Evolutionary conservation across 2,113 vertebrate genomes (phyloP).

Genomic region (Aythya baeri): DNA sequence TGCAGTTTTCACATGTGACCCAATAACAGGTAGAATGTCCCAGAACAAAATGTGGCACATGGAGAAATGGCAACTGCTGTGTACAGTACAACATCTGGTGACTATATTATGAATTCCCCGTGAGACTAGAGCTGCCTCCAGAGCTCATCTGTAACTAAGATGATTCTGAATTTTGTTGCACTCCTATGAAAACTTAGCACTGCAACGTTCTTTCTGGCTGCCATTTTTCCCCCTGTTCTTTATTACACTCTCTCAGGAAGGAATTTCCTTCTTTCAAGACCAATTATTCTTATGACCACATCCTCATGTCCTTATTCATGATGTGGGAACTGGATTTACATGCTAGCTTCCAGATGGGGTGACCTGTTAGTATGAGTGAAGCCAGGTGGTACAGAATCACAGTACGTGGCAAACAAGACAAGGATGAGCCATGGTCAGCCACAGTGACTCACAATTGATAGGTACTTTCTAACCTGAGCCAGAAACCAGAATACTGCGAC

Average conservation of each 20-base stretch:
- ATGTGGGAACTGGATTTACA: rapidly evolving
- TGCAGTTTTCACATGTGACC: neutral
- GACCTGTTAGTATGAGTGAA: neutral
- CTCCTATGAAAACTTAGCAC: neutral
- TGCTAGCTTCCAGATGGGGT: neutral
- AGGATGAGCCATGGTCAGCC: neutral
- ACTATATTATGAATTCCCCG: neutral
- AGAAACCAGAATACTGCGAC: neutral
- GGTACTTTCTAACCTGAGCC: neutral
- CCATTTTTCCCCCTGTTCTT: neutral
- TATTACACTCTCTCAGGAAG: neutral
- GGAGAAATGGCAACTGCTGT: neutral
- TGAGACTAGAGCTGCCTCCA: neutral
- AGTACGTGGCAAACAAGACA: neutral
- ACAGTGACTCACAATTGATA: neutral
- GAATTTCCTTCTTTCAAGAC: neutral
- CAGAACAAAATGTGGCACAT: neutral
- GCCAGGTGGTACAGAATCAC: neutral
- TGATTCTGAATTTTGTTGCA: neutral
- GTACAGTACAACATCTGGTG: neutral
- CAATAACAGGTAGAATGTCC: neutral
- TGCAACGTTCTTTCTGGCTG: neutral
- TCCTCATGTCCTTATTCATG: neutral
- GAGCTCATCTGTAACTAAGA: neutral
- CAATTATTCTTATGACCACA: neutral